Percentiles rank a stretch among this genome's conserved stretches.
These are phyloP conservation scores for Drosophila obscura DNA, from an alignment of 1,140 invertebrate species.

Conservation along the genomic window DNA sequence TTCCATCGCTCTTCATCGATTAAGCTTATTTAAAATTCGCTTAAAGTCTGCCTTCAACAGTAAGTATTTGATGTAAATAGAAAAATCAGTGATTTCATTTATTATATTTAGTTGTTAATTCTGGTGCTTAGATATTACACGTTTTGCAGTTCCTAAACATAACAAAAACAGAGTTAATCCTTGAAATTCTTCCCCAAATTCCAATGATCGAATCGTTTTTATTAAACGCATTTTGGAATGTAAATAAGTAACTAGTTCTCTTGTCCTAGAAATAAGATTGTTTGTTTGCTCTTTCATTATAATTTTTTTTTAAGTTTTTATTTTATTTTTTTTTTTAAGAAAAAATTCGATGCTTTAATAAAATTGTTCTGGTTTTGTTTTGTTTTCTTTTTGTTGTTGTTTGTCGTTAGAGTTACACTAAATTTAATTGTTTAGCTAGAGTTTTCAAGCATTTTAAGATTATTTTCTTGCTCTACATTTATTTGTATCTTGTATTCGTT, in stretches of 20 bases:
- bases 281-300: slow-evolving; percentile 65
- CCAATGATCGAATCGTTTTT: slow-evolving; percentile 73
- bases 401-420: slow-evolving; percentile 31
- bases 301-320: slow-evolving; percentile 49
- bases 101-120: slow-evolving; percentile 52
- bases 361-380: slow-evolving; percentile 58
- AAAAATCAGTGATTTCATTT: slow-evolving; percentile 68
- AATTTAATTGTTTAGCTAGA: slow-evolving; percentile 46
- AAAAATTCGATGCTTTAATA: slow-evolving; percentile 81
- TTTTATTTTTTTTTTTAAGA: slow-evolving; percentile 53
- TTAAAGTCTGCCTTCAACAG: slow-evolving; percentile 80
- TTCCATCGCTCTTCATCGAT: slow-evolving; percentile 30
- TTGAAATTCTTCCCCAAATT: slow-evolving; percentile 84
- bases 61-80: slow-evolving; percentile 74
- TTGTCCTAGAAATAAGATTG: slow-evolving; percentile 79
- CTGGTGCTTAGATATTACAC: slow-evolving; percentile 47
- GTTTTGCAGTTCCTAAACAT: slow-evolving; percentile 31
- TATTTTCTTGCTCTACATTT: slow-evolving; percentile 46
- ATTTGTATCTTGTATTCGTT: slow-evolving; percentile 60
- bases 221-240: slow-evolving; percentile 26
- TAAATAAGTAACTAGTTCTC: slow-evolving; percentile 52
- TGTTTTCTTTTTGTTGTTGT: slow-evolving; percentile 21
- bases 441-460: slow-evolving; percentile 44
- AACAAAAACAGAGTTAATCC: slow-evolving; percentile 70
- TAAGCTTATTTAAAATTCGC: slow-evolving; percentile 74